Evolutionary conservation across 1,140 invertebrate genomes (phyloP), one percentile per base, ranked within the genome.

Genomic region (Ephestia elutella): DNA sequence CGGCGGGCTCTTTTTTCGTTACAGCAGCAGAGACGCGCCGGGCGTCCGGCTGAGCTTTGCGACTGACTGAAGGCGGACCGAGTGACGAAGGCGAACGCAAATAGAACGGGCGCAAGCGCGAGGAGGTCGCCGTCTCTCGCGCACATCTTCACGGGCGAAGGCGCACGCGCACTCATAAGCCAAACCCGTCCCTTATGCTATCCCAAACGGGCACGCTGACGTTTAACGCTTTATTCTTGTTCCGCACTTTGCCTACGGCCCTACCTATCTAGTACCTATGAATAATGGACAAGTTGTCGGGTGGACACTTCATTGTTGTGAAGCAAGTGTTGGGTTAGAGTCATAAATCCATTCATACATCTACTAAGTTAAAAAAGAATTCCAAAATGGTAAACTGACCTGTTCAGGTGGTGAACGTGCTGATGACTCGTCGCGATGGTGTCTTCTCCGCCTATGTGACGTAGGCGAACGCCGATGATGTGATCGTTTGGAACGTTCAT

Each of bases 401-500:
- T 88, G 86, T 75, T 88, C 83, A 49, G 86, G 83, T 35, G 85
- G 89, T 79, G 74, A 89, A 57, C 90, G 83, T 44, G 88, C 86
- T 15, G 91, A 89, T 9, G 85, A 87, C 60, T 91, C 90, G 74
- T 90, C 89, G 80, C 90, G 90, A 68, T 91, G 90, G 68, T 91
- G 90, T 72, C 90, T 90, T 75, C 90, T 90, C 69, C 90, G 89
- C 64, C 90, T 84, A 71, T 90, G 89, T 48, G 90, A 90, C 63
- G 89, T 90, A 15, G 90, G 90, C 63, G 91, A 91, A 70, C 91
- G 90, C 70, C 87, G 90, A 70, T 91, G 90, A 72, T 91, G 91
- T 66, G 91, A 92, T 68, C 91, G 86, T 86, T 92, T 92, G 62
- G 90, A 91, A 62, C 91, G 90, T 80, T 92, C 90, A 86, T 90